phyloP scores from a whole-genome alignment of 2,888 invertebrate genomes.

The Autographa pulchrina region DNA sequence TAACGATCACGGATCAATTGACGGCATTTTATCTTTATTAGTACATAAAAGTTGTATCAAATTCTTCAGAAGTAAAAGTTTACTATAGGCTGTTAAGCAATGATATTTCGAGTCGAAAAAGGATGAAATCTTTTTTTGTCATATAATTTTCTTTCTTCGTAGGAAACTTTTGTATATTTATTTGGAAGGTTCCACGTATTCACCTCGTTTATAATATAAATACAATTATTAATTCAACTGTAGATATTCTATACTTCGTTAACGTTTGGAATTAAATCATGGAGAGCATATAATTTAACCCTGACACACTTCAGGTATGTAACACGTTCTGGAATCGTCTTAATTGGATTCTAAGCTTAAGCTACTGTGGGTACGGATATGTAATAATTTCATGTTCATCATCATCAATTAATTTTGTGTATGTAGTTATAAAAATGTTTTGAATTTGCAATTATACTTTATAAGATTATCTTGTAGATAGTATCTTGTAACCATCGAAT shows the following conservation, averaged over 20 bases:
- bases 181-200: neutral
- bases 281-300: slow-evolving; percentile 1
- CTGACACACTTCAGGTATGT: neutral
- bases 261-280: neutral
- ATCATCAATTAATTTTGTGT: too few relatives aligned
- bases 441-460: neutral
- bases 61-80: too few relatives aligned
- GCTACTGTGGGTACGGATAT: neutral
- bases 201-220: neutral
- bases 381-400: neutral
- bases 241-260: neutral
- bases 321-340: neutral
- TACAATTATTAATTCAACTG: neutral
- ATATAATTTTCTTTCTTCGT: too few relatives aligned
- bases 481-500: too few relatives aligned
- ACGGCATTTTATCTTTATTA: too few relatives aligned
- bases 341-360: slow-evolving; percentile 1
- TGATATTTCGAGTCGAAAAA: too few relatives aligned
- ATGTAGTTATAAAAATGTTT: neutral
- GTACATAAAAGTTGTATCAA: too few relatives aligned
- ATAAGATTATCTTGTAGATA: too few relatives aligned
- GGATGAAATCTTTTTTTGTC: too few relatives aligned
- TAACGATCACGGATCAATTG: too few relatives aligned
- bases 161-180: neutral
- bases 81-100: too few relatives aligned